These are phyloP conservation scores for Eupithecia subfuscata DNA, from an alignment of 2,888 invertebrate genomes.

Conservation along the genomic window DNA sequence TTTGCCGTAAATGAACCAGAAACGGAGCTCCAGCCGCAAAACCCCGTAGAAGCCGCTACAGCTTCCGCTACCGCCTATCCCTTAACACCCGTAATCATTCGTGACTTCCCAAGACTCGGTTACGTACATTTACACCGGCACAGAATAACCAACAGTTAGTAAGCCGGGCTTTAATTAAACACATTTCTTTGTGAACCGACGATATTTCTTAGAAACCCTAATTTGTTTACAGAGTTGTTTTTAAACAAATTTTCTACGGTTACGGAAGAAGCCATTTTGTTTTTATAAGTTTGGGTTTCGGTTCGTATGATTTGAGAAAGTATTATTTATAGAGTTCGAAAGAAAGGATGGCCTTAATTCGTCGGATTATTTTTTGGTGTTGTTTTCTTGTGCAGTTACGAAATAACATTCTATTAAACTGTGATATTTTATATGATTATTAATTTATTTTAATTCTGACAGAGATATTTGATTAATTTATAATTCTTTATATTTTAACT, in stretches of 20 bases:
- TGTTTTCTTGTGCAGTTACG: no score
- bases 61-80: slow-evolving; percentile 42
- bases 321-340: background rate
- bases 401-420: no score
- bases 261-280: slow-evolving; percentile 19
- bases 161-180: slow-evolving; percentile 67
- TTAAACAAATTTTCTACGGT: slow-evolving; percentile 27
- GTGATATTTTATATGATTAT: no score
- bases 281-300: slow-evolving; percentile 9
- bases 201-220: slow-evolving; percentile 37
- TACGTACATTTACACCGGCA: slow-evolving; percentile 42
- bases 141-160: slow-evolving; percentile 39
- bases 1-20: background rate
- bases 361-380: background rate
- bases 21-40: background rate
- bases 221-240: slow-evolving; percentile 33
- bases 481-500: background rate
- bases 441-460: background rate
- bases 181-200: slow-evolving; percentile 65
- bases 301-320: background rate
- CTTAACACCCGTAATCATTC: slow-evolving; percentile 49
- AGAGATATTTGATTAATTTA: background rate
- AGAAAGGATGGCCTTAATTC: background rate
- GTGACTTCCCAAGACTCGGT: slow-evolving; percentile 54
- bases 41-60: background rate